Conservation (phyloP, 2,113 vertebrate species). For the Thalassarche chlororhynchos region DNA sequence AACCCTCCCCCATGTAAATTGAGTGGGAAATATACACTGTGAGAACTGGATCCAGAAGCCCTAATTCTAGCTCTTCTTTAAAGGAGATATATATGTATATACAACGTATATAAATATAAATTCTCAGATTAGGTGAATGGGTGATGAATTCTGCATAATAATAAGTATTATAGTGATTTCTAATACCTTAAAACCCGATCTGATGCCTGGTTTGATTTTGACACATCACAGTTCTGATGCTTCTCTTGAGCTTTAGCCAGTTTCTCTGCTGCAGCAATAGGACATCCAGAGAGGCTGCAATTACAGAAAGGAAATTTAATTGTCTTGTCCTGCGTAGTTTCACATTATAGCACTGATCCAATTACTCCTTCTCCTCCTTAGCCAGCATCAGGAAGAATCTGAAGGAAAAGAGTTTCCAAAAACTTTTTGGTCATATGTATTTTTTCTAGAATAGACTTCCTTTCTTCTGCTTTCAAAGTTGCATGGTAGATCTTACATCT, state of each 20-base stretch:
- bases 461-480: constrained; percentile 43
- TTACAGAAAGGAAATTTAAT: constrained; percentile 71
- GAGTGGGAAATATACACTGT: constrained; percentile 64
- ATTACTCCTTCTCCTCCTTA: constrained; percentile 36
- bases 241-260: constrained; percentile 98
- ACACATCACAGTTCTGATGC: constrained; percentile 91
- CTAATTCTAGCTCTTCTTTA: constrained; percentile 70
- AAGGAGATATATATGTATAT: constrained; percentile 64
- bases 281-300: constrained; percentile 97
- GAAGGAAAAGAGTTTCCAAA: constrained; percentile 21
- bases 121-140: constrained; percentile 65
- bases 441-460: constrained; percentile 14
- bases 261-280: constrained; percentile 98
- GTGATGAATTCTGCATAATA: constrained; percentile 72
- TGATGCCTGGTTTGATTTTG: constrained; percentile 95
- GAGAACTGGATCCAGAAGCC: constrained; percentile 74
- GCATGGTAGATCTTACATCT: constrained; percentile 4
- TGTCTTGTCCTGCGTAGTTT: constrained; percentile 43
- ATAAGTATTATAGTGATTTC: constrained; percentile 76
- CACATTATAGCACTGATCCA: constrained; percentile 36
- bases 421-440: neutral
- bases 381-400: constrained; percentile 25
- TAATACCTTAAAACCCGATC: constrained; percentile 97
- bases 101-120: constrained; percentile 67
- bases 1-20: constrained; percentile 70